Evolutionary conservation across 2,113 vertebrate genomes (phyloP), one percentile per base, ranked within the genome.

Genomic region (Trogon melanurus): DNA sequence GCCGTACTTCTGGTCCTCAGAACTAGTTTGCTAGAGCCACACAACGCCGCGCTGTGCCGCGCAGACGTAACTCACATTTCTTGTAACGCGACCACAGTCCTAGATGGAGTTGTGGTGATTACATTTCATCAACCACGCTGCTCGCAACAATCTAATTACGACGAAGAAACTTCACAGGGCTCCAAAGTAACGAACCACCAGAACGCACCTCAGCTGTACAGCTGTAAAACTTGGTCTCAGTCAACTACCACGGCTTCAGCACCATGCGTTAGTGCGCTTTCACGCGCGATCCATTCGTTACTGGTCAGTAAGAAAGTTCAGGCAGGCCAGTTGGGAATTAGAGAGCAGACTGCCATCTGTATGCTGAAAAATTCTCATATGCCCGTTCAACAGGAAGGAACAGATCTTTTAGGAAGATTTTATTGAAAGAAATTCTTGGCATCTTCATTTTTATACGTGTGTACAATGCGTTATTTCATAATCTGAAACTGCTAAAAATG

Each of bases 401-500:
- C 41, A 81, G 45, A 79, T 57, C 45, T 83, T 91, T 82, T 54
- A 57, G 50, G 89, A 93, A 58, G 58, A 89, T 85, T 41, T 53
- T 82, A 89, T 16, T 85, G 81, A 30, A 76, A 91, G 21, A 90
- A 81, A 88, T 87, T 65, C 60, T 96, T 54, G 54, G 47, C 79
- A 89, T 82, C 80, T 87, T 71, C 81, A 53, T 79, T 88, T 94
- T 81, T 66, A 22, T 72, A 22, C 58, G n/a, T 32, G 27, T 18
- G 26, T 30, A 48, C 22, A 88, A 82, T 25, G 67, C 20, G 83
- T 73, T 94, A 62, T 93, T 94, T 96, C 96, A 90, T 87, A 60
- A 91, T 92, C 70, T 75, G 78, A 96, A 94, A 85, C 89, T 92
- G 62, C 88, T 91, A 91, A 95, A 93, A 96, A 96, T 74, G 58